phyloP scores from a whole-genome alignment of 2,888 invertebrate genomes.

The Amphipoea oculea region DNA sequence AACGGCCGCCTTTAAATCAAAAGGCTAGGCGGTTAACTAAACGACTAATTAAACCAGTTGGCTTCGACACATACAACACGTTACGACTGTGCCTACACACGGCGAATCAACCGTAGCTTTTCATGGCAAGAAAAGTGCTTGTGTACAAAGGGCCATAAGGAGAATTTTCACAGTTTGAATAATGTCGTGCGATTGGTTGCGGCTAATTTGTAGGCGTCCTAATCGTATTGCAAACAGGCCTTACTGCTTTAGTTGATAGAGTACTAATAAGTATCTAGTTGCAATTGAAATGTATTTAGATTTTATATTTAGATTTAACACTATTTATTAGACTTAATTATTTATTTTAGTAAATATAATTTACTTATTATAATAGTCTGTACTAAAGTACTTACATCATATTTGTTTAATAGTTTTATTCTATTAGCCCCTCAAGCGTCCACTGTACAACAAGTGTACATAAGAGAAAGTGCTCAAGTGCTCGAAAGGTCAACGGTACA shows the following conservation, averaged over 20 bases:
- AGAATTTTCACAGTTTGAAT: neutral
- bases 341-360: constrained; percentile 22
- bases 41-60: too few species aligned
- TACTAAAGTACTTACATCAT: constrained; percentile 6
- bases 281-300: constrained; percentile 9
- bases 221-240: constrained; percentile 9
- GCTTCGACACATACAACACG: too few species aligned
- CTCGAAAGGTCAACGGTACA: too few species aligned
- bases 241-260: neutral
- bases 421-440: neutral
- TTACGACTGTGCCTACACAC: too few species aligned
- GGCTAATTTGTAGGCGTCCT: neutral
- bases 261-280: constrained; percentile 20
- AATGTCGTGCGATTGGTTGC: neutral
- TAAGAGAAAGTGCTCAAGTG: too few species aligned
- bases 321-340: constrained; percentile 23
- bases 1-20: too few species aligned
- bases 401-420: constrained; percentile 9
- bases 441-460: too few species aligned
- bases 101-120: too few species aligned
- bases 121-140: too few species aligned
- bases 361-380: neutral
- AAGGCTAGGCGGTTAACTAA: too few species aligned
- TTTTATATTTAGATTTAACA: constrained; percentile 3
- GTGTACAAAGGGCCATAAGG: too few species aligned